Conservation (phyloP, 1,140 invertebrate species). For the Calephelis nemesis region DNA sequence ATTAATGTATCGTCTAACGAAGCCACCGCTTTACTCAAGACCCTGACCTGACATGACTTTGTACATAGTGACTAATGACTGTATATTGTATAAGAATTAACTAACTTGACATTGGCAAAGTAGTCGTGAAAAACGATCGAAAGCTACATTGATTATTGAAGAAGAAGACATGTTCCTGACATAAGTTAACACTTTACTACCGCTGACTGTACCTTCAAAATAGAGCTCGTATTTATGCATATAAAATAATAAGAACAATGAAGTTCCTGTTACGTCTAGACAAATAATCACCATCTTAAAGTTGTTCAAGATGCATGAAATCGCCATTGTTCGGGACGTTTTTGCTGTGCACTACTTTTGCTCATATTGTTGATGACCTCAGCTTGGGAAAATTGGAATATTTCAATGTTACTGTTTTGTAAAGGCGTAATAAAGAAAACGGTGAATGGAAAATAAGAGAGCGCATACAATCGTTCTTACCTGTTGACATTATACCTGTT, state of each 20-base stretch:
- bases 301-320: constrained; percentile 19
- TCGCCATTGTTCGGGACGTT: constrained; percentile 12
- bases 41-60: no score
- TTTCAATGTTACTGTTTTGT: constrained; percentile 19
- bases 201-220: constrained; percentile 18
- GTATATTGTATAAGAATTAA: no score
- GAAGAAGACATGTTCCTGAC: no score
- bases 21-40: no score
- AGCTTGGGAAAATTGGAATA: constrained; percentile 17
- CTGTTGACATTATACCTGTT: constrained; percentile 16
- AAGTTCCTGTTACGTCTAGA: constrained; percentile 17
- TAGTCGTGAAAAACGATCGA: no score
- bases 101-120: no score
- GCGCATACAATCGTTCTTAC: constrained; percentile 16
- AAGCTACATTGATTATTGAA: no score
- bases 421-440: constrained; percentile 17
- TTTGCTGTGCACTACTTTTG: constrained; percentile 13
- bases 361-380: constrained; percentile 11
- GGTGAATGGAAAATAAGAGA: constrained; percentile 15
- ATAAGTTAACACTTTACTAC: background rate
- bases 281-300: constrained; percentile 18
- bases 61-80: no score
- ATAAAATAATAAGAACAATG: constrained; percentile 19
- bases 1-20: no score
- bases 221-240: constrained; percentile 16